These are phyloP conservation scores for Meteorus sp. DNA, from an alignment of 1,140 invertebrate genomes.

Conservation along the genomic window DNA sequence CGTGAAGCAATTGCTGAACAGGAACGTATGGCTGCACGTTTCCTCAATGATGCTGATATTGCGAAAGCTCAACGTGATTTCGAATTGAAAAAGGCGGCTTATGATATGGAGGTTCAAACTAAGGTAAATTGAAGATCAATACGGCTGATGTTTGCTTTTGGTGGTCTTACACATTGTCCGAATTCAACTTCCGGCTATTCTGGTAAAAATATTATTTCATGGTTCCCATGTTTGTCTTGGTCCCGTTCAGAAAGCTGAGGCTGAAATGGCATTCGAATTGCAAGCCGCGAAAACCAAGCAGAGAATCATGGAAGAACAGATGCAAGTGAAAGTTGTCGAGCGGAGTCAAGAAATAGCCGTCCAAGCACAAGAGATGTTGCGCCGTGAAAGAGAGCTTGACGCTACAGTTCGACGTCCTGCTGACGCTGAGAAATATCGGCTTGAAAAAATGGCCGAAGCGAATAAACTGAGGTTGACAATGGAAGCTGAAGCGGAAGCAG, in stretches of 20 bases:
- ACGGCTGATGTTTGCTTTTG: neutral
- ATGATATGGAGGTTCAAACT: slow-evolving; percentile 95
- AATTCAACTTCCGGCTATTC: neutral
- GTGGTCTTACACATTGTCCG: too few relatives aligned
- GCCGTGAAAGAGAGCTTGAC: slow-evolving; percentile 85
- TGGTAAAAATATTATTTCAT: slow-evolving; percentile 10
- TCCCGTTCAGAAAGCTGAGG: slow-evolving; percentile 87
- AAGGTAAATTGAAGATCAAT: slow-evolving; percentile 64
- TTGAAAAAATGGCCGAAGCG: slow-evolving; percentile 93
- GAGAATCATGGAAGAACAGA: slow-evolving; percentile 94
- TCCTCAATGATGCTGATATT: slow-evolving; percentile 94
- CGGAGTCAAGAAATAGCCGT: slow-evolving; percentile 89
- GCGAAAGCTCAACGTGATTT: slow-evolving; percentile 95
- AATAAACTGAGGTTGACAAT: slow-evolving; percentile 81
- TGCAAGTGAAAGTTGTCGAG: slow-evolving; percentile 95
- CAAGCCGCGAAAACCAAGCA: slow-evolving; percentile 96
- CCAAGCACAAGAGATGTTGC: slow-evolving; percentile 85
- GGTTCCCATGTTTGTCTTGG: too few relatives aligned
- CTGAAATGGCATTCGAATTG: slow-evolving; percentile 91
- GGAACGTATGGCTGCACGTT: slow-evolving; percentile 88
- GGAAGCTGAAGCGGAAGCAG: slow-evolving; percentile 94
- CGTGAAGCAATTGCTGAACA: slow-evolving; percentile 96
- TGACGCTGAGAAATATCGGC: slow-evolving; percentile 89
- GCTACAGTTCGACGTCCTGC: slow-evolving; percentile 88
- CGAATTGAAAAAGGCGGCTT: slow-evolving; percentile 95